Conservation (phyloP, 2,797 vertebrate species). For the Craterocephalus amniculus region DNA sequence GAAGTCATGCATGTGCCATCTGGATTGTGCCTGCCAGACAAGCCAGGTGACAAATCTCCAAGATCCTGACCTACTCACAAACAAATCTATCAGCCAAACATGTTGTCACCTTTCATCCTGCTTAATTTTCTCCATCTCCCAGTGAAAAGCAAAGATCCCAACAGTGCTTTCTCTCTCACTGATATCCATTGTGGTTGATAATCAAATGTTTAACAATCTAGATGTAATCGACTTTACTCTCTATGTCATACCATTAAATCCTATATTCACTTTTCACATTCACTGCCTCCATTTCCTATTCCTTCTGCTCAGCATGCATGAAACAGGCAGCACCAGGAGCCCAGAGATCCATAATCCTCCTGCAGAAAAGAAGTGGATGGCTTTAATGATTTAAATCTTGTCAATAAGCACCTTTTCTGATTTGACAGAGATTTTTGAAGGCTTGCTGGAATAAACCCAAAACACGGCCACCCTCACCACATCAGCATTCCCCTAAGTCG, state of each 20-base stretch:
- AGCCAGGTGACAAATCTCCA: slow-evolving; percentile 62
- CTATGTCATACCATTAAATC: slow-evolving; percentile 63
- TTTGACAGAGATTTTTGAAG: slow-evolving; percentile 83
- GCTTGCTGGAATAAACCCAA: slow-evolving; percentile 75
- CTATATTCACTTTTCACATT: slow-evolving; percentile 66
- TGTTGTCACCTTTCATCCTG: slow-evolving; percentile 37
- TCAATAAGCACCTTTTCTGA: slow-evolving; percentile 81
- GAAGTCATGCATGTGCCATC: slow-evolving; percentile 72
- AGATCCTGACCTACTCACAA: slow-evolving; percentile 41
- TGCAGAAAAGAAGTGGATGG: slow-evolving; percentile 78
- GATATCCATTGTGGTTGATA: slow-evolving; percentile 34
- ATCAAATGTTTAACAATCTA: slow-evolving; percentile 66
- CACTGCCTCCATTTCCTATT: slow-evolving; percentile 56
- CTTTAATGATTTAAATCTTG: slow-evolving; percentile 83
- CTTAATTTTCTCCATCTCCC: slow-evolving; percentile 44
- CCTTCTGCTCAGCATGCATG: slow-evolving; percentile 79
- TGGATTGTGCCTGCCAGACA: slow-evolving; percentile 64
- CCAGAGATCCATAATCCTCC: slow-evolving; percentile 79
- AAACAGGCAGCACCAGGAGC: slow-evolving; percentile 63
- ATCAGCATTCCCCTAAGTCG: slow-evolving; percentile 84
- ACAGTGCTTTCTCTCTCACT: slow-evolving; percentile 34
- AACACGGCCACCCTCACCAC: slow-evolving; percentile 65
- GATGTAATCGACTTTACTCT: slow-evolving; percentile 50
- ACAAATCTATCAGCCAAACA: slow-evolving; percentile 39
- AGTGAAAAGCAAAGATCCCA: slow-evolving; percentile 38